Evolutionary conservation across 2,888 invertebrate genomes (phyloP).

Genomic region (Melieria picta): DNA sequence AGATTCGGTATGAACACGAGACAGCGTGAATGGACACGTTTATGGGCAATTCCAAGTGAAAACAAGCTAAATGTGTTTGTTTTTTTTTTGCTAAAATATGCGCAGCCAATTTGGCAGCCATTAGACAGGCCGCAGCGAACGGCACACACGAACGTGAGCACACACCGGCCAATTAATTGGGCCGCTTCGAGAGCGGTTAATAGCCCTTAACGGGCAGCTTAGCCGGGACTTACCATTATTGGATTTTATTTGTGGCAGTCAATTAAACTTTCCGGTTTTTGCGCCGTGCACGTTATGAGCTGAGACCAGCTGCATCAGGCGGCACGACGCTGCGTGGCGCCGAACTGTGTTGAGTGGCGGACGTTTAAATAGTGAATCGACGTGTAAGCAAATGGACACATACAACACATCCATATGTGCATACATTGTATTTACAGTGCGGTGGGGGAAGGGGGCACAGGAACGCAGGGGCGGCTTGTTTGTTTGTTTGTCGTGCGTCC

Average conservation of each 20-base stretch:
- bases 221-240: not conserved
- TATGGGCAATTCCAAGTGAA: no score
- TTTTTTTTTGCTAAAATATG: no score
- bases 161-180: no score
- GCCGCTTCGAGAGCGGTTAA: no score
- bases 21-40: not conserved
- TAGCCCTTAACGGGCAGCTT: no score
- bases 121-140: no score
- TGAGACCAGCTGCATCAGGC: not conserved
- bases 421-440: not conserved
- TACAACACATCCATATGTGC: not conserved
- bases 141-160: no score
- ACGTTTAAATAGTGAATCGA: not conserved
- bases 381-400: not conserved
- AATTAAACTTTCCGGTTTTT: constrained; percentile 11
- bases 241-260: constrained; percentile 14
- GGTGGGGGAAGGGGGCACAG: not conserved
- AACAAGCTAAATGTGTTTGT: no score
- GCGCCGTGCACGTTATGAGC: not conserved
- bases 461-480: not conserved
- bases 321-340: not conserved
- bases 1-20: not conserved
- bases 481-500: not conserved
- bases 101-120: no score
- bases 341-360: not conserved